Evolutionary conservation across 1,140 invertebrate genomes (phyloP).

Genomic region (Psix sp.): DNA sequence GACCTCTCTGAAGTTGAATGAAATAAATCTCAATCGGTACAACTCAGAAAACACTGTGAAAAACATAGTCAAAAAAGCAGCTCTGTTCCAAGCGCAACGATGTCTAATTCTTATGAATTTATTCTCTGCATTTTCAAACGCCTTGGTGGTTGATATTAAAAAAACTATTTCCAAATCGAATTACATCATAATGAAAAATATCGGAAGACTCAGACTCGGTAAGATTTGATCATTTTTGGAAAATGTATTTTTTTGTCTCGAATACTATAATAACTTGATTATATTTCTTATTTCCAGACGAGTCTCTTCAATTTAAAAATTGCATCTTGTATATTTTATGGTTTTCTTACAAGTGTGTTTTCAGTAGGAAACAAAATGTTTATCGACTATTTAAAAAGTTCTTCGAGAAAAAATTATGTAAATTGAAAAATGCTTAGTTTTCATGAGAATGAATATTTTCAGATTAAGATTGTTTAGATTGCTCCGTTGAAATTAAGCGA

Average conservation of each 20-base stretch:
- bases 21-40: constrained; percentile 13
- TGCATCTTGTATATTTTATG: too few species aligned
- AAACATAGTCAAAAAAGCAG: constrained; percentile 12
- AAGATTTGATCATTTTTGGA: background rate
- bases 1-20: constrained; percentile 22
- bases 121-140: constrained; percentile 5
- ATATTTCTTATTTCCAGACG: too few species aligned
- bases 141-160: constrained; percentile 5
- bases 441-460: too few species aligned
- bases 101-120: constrained; percentile 31
- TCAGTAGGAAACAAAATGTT: background rate
- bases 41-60: constrained; percentile 9
- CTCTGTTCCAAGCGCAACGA: constrained; percentile 17
- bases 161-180: constrained; percentile 19
- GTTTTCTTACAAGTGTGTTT: too few species aligned
- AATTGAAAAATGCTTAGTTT: too few species aligned
- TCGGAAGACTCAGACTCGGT: constrained; percentile 8
- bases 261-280: too few species aligned
- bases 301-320: too few species aligned
- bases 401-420: too few species aligned
- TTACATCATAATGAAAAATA: background rate
- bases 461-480: too few species aligned
- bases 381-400: background rate
- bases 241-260: too few species aligned
- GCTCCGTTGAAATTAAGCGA: too few species aligned